Percentiles rank a stretch among this genome's conserved stretches.
phyloP scores from a whole-genome alignment of 2,888 invertebrate species.

The Molanna angustata region DNA sequence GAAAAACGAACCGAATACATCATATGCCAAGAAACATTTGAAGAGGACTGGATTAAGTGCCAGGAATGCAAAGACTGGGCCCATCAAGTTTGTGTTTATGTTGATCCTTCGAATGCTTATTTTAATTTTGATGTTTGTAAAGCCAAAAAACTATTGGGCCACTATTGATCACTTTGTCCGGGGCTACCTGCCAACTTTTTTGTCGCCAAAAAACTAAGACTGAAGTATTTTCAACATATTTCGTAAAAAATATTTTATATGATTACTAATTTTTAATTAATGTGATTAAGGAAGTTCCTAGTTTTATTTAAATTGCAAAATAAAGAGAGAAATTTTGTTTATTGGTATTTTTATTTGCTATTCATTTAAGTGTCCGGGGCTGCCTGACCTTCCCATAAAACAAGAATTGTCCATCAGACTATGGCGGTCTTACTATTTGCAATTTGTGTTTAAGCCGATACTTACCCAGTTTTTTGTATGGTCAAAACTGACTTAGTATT shows the following conservation, averaged over 20 bases:
- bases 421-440: no score
- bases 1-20: no score
- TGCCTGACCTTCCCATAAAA: background rate
- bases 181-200: background rate
- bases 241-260: slow-evolving; percentile 2
- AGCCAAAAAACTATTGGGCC: background rate
- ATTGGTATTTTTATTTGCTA: no score
- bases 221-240: background rate
- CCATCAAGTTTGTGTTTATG: background rate
- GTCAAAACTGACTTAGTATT: no score
- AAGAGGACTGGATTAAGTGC: background rate
- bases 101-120: background rate
- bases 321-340: background rate
- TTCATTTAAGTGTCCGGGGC: background rate
- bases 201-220: background rate
- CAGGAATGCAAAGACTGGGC: background rate
- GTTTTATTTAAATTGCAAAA: background rate
- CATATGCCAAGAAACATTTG: background rate
- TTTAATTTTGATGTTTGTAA: background rate
- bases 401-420: no score
- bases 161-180: background rate
- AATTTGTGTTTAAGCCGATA: no score
- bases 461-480: no score
- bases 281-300: background rate
- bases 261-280: background rate